Base-by-base conservation (phyloP, 2,113 vertebrate genomes). In the Labeo catla region DNA sequence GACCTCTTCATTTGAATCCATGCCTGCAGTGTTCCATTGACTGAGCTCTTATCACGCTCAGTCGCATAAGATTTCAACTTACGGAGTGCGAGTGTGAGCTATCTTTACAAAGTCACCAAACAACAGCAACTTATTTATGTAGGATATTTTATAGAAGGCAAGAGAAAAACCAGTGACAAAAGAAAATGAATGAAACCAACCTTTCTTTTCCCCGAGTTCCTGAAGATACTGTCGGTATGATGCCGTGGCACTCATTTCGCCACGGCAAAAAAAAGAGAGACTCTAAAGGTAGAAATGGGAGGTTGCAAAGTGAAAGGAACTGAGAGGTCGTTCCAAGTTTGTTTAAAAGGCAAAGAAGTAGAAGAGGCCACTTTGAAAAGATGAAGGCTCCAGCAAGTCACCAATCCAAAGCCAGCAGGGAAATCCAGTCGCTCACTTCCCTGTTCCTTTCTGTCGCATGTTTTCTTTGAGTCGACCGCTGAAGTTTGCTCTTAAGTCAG, bases 191-290 rank as follows among this genome's bases (percentile, higher is more conserved):
- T n/a, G 13, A 12, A 43, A 95, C 95, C 77, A 36, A 96, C 95
- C 95, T 96, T 91, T 91, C 91, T 96, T 96, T 88, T 94, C 91
- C 90, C 93, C 94, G 50, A 96, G 91, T 4, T 90, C 94, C 89
- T 91, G 94, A 88, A 96, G 94, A 89, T 91, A 96, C 92, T 94
- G 94, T 61, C 89, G 89, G 91, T 96, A 96, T 19, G 94, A 85
- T 66, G 95, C 93, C 13, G 87, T 63, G 2, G 95, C 77, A 80
- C 87, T 94, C 95, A 95, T 96, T 86, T 89, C 90, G 86, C 90
- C 68, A 81, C 81, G 11, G 70, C 79, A 70, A 36, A 78, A 72
- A 36, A 12, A 19, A 81, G 19, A 16, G n/a, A 1, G 12, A 50
- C 43, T 39, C 39, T 49, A 74, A 10, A 12, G 34, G 49, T 54